phyloP scores from a whole-genome alignment of 2,797 vertebrate species.

The Pseudopleuronectes americanus region DNA sequence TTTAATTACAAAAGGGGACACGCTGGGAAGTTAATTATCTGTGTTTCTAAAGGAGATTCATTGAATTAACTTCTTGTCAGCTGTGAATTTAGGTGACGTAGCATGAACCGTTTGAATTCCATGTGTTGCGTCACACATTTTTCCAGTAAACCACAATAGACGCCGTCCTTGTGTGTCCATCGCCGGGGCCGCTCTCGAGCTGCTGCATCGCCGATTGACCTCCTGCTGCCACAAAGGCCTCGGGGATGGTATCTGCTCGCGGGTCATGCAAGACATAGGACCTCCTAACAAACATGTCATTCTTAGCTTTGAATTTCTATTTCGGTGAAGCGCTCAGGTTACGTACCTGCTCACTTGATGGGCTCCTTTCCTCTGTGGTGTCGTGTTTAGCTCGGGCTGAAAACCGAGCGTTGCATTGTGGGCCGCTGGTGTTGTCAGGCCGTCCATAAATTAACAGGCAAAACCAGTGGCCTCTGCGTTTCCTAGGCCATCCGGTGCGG shows the following conservation, averaged over 20 bases:
- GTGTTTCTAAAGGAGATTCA: neutral
- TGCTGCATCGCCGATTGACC: conserved; percentile 37
- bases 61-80: neutral
- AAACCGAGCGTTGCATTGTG: conserved; percentile 59
- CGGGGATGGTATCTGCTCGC: conserved; percentile 52
- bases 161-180: conserved; percentile 41
- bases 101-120: neutral
- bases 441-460: conserved; percentile 81
- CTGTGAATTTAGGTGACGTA: neutral
- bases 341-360: conserved; percentile 64
- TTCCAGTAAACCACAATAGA: neutral
- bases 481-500: conserved; percentile 79
- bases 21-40: neutral
- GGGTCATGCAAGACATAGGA: conserved; percentile 31
- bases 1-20: conserved; percentile 12
- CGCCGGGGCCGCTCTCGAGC: conserved; percentile 37
- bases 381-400: conserved; percentile 65
- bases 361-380: conserved; percentile 61
- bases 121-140: neutral
- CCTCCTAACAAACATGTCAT: conserved; percentile 60
- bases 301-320: conserved; percentile 62
- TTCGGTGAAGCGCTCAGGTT: conserved; percentile 59
- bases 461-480: conserved; percentile 82
- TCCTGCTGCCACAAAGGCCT: conserved; percentile 32
- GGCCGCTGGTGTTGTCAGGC: conserved; percentile 70